Base-by-base conservation (phyloP, 2,888 invertebrate species). In the Eledona agricola region DNA sequence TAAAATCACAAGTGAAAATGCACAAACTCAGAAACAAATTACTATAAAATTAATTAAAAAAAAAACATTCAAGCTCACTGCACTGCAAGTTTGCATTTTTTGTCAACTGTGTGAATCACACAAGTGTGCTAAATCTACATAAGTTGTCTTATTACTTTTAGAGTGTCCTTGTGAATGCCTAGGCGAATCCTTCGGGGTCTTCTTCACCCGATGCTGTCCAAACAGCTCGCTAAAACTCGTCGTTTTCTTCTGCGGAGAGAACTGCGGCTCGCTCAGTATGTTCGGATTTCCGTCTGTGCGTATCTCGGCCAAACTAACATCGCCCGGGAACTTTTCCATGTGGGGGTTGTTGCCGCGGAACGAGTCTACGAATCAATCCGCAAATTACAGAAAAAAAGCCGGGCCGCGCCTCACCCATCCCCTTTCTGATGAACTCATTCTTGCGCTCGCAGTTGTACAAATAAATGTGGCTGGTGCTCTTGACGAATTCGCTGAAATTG, bases 281-380 rank as follows among this genome's bases (percentile, higher is more conserved):
- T 86, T 81, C 11, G 83, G 81, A 73, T 90, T 84, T 4, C 90
- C 90, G 13, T 83, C 83, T 1, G 88, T 85, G 47, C 84, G 79
- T 31, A 81, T 81, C 70, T 93, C 92, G 0, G 93, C 93, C 49
- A 80, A 81, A 42, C 82, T 79, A 1, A 93, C 83, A 75, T 92
- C 92, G 31, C 82, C 81, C 0, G 89, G 89, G 76, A 93, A 92
- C 72, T 90, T 90, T 58, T 87, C 84, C 87, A 90, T 88, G 59
- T 81, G 83, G 23, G 84, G 81, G 66, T 81, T 81, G 71, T 86
- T 88, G 9, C 81, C 78, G 64, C 85, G 78, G 65, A 58, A 69
- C 17, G 64, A 65, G 43, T 83, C 87, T 87, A 71, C 2, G 75
- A 77, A 31, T 49, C 15, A n/a, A 7, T 34, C 3, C 7, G 22